Percentiles rank a stretch among this genome's conserved stretches.
These are phyloP conservation scores for Dynastes maya DNA, from an alignment of 2,888 invertebrate species.

Conservation along the genomic window DNA sequence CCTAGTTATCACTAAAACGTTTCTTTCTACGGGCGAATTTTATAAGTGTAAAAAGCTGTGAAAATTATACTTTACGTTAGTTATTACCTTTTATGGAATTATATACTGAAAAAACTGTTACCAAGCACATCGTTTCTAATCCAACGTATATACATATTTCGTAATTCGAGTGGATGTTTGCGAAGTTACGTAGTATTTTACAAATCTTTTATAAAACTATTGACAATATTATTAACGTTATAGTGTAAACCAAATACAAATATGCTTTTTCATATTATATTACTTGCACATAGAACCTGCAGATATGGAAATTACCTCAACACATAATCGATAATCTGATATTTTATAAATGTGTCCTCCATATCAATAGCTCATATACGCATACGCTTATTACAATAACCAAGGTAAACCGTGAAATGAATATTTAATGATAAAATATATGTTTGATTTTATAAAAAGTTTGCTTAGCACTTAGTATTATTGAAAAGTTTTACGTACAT, in stretches of 20 bases:
- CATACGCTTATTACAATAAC: conserved; percentile 4
- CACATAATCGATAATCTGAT: conserved; percentile 8
- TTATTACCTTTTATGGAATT: too few species aligned
- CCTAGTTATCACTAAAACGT: too few species aligned
- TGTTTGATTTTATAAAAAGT: neutral
- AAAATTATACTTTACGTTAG: too few species aligned
- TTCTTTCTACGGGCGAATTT: too few species aligned
- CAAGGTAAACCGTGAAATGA: conserved; percentile 1
- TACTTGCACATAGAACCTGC: neutral
- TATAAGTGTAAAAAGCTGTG: too few species aligned
- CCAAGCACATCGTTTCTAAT: too few species aligned
- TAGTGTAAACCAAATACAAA: conserved; percentile 4
- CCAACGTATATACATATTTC: too few species aligned
- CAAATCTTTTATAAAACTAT: neutral
- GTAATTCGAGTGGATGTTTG: too few species aligned
- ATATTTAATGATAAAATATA: conserved; percentile 10
- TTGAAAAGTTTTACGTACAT: too few species aligned
- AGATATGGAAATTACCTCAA: conserved; percentile 6
- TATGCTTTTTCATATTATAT: neutral
- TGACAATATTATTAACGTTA: neutral
- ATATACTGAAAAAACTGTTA: too few species aligned
- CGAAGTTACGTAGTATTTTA: too few species aligned
- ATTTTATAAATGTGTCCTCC: conserved; percentile 8
- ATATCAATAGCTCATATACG: neutral
- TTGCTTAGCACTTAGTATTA: neutral